Evolutionary conservation across 1,140 invertebrate species (phyloP).

Genomic region (Propsilocerus akamusi): DNA sequence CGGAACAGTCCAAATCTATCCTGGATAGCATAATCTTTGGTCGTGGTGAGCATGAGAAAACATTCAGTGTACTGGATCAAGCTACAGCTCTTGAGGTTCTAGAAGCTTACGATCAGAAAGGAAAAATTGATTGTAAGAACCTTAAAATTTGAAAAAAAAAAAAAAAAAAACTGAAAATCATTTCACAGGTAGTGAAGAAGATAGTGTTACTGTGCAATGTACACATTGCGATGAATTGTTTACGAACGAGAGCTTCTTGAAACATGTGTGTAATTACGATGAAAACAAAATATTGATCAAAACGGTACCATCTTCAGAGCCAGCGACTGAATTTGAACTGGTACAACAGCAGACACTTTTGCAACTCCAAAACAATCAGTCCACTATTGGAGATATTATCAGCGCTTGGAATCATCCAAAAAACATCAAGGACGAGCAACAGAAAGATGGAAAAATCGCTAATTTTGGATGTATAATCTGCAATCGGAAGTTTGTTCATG

Average conservation of each 20-base stretch:
- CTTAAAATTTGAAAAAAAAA: not conserved
- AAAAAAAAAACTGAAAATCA: not conserved
- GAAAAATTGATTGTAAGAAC: not conserved
- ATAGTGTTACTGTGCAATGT: constrained; percentile 10
- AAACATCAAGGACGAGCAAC: constrained; percentile 11
- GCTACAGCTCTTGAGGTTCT: no score
- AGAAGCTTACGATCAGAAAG: no score
- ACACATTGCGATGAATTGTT: constrained; percentile 12
- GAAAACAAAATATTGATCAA: constrained; percentile 7
- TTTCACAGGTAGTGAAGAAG: not conserved
- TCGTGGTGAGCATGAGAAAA: no score
- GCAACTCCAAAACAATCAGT: not conserved
- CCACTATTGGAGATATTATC: constrained; percentile 16
- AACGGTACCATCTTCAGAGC: not conserved
- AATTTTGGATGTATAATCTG: constrained; percentile 19
- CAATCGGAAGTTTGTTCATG: constrained; percentile 21
- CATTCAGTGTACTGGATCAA: no score
- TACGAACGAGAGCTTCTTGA: constrained; percentile 9
- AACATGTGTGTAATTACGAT: constrained; percentile 12
- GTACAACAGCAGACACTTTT: constrained; percentile 8
- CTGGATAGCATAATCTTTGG: no score
- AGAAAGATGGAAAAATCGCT: constrained; percentile 10
- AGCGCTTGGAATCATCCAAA: constrained; percentile 16
- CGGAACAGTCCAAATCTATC: no score
- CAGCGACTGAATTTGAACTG: not conserved